Evolutionary conservation across 2,888 invertebrate species (phyloP), one percentile per base, ranked within the genome.

Genomic region (Eulithis testata): DNA sequence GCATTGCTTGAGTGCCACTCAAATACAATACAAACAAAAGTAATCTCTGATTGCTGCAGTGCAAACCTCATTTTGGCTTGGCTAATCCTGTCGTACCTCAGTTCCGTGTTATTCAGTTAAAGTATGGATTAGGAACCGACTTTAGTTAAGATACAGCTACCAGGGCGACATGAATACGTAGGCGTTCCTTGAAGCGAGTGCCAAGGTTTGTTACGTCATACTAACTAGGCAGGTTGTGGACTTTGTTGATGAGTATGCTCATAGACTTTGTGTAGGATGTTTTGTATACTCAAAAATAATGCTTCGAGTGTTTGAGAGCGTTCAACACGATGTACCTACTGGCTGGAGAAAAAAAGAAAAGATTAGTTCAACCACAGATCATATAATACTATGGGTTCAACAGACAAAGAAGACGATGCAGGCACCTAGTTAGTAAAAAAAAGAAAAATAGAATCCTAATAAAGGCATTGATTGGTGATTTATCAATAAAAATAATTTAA

Each of bases 111-210:
- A 52, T 60, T 45, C 55, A 52, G 61, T 69, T 66, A 47, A 64
- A 43, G 37, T 59, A 56, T 67, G 70, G 69, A 72, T 70, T 69
- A 69, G 59, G 63, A 53, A 58, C 69, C 72, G 77, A 73, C 74
- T 77, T 77, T 72, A 73, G 70, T 68, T 69, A 73, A 79, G 73
- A 74, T 75, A 54, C 56, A 45, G 59, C 37, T 76, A 77, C 78
- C 65, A 77, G 78, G 78, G 50, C 21, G 49, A 59, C 74, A 72
- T 66, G 58, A 74, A 62, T 43, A 44, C n/a, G 40, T 55, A 55
- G 51, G 63, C 63, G 66, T 54, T 64, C 47, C 56, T 14, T 27
- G 12, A 47, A 40, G 59, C 56, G 37, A 60, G 58, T 62, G 61
- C 61, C 62, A 59, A 54, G 54, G 59, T 43, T 54, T 43, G 43